Percentiles rank a stretch among this genome's conserved stretches.
Conservation (phyloP, 1,140 invertebrate genomes). For the Drosophila kurseongensis region DNA sequence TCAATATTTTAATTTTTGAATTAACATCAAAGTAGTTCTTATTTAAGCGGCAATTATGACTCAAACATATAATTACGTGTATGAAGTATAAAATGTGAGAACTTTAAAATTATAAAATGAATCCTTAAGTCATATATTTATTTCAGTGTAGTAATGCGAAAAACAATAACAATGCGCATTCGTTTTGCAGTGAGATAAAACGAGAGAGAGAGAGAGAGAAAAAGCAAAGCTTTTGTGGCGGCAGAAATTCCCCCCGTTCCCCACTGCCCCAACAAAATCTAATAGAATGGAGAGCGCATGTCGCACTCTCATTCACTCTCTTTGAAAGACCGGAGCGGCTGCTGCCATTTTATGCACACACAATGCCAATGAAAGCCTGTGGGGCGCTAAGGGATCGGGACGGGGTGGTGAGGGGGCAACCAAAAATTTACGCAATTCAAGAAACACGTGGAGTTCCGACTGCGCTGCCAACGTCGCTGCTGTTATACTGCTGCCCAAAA, state of each 20-base stretch:
- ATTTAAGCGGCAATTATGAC: no score
- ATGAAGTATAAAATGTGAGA: no score
- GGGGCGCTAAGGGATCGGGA: neutral
- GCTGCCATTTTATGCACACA: constrained; percentile 63
- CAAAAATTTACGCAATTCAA: constrained; percentile 73
- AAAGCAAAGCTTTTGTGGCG: constrained; percentile 47
- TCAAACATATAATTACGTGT: no score
- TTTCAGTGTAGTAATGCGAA: constrained; percentile 6
- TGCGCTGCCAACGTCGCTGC: constrained; percentile 45
- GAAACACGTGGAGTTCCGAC: constrained; percentile 72
- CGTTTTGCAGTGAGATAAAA: constrained; percentile 54
- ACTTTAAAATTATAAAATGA: no score
- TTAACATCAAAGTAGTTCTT: no score
- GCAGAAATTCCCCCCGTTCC: constrained; percentile 20
- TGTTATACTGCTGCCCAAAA: constrained; percentile 56
- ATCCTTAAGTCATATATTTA: neutral
- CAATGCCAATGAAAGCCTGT: constrained; percentile 48
- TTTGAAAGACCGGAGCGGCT: constrained; percentile 1
- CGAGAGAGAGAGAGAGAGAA: constrained; percentile 15
- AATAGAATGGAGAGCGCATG: constrained; percentile 48
- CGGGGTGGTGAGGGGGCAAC: neutral
- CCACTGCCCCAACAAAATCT: neutral
- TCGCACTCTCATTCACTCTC: constrained; percentile 6
- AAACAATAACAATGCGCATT: constrained; percentile 67
- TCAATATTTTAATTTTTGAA: no score